Base-by-base conservation (phyloP, 1,140 invertebrate species). In the Psilanteris sp. region DNA sequence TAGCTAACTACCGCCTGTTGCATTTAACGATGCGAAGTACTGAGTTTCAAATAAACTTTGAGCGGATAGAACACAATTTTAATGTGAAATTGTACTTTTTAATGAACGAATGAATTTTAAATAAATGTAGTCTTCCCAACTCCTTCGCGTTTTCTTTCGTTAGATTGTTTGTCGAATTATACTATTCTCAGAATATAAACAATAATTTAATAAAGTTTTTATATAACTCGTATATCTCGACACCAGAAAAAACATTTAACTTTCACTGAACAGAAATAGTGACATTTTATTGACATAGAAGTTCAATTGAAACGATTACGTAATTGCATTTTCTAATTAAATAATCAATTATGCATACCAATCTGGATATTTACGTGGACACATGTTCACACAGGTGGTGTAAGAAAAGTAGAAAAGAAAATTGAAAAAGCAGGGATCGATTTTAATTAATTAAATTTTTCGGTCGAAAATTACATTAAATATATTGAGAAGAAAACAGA, bases 1-100 rank as follows among this genome's bases (percentile, higher is more conserved):
- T n/a, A 29, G 1, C 43, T 64, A n/a, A n/a, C n/a, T 50, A 22
- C 27, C 59, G 46, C 59, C 59, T 64, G 59, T 64, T 64, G 57
- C 43, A 20, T 62, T 62, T 41, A 36, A 18, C 43, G 34, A 50
- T 29, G 41, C 32, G 8, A 18, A 41, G 37, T 52, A 14, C 11
- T 52, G 15, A 11, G 34, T 50, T 31, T 64, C 10, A 50, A 52
- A 64, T 43, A 14, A 32, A 27, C 22, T 50, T 11, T 15, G 13
- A 3, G 2, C 10, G 2, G 14, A 31, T 8, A 15, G 20, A 64
- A 6, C n/a, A n/a, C n/a, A n/a, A n/a, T n/a, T n/a, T n/a, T n/a
- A n/a, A n/a, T n/a, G n/a, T n/a, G n/a, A n/a, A n/a, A n/a, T n/a
- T n/a, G n/a, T n/a, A n/a, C n/a, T n/a, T n/a, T 31, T 46, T 46